A percentile compares a stretch with the other conserved stretches of the same genome.
Conservation (phyloP, 2,888 invertebrate species). For the Eristalinus sepulchralis region DNA sequence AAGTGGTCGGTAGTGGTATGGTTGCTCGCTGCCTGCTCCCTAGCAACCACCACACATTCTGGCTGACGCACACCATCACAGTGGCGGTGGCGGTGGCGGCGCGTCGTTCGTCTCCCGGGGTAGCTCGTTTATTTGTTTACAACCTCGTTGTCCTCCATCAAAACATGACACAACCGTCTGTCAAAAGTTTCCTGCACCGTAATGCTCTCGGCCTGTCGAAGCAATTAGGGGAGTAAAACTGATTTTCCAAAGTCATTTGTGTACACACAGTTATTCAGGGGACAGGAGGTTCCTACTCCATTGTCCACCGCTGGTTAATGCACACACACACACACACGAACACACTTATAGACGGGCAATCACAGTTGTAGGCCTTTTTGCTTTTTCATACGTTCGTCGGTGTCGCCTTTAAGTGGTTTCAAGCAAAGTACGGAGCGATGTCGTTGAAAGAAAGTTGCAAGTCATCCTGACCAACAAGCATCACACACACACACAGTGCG, state of each 20-base stretch:
- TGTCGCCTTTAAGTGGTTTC: conserved; percentile 54
- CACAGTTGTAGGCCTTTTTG: neutral
- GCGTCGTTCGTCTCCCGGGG: conserved; percentile 6
- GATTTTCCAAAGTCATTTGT: conserved; percentile 70
- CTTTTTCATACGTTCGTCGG: conserved; percentile 3
- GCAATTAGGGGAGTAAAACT: conserved; percentile 69
- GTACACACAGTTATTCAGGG: conserved; percentile 49
- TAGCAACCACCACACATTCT: conserved; percentile 1
- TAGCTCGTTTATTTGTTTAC: conserved; percentile 64
- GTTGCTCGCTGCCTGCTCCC: conserved; percentile 9
- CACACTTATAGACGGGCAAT: neutral
- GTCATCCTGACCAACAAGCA: conserved; percentile 52
- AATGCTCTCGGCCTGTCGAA: conserved; percentile 46
- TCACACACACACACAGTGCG: conserved; percentile 9
- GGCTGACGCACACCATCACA: neutral
- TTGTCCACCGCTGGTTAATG: neutral
- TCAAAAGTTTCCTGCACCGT: conserved; percentile 63
- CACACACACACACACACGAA: neutral
- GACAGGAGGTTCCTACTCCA: conserved; percentile 35
- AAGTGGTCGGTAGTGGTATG: conserved; percentile 49
- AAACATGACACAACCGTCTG: conserved; percentile 65
- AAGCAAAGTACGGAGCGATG: conserved; percentile 14
- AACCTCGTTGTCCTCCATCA: conserved; percentile 69
- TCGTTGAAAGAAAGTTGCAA: conserved; percentile 45
- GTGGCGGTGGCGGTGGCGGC: neutral